Evolutionary conservation across 2,888 invertebrate genomes (phyloP).

Genomic region (Nymphalis polychloros): DNA sequence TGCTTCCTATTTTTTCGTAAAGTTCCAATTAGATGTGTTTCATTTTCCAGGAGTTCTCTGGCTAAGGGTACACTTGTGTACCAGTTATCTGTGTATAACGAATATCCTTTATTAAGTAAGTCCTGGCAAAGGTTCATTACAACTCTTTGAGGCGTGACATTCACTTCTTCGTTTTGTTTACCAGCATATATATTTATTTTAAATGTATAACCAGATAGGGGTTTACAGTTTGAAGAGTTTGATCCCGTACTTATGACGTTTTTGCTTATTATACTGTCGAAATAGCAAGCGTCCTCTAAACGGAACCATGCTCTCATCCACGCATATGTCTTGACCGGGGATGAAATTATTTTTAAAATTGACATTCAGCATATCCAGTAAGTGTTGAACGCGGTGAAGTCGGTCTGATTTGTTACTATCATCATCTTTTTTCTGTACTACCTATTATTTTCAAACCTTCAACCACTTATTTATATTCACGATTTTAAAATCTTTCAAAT

Average conservation of each 20-base stretch:
- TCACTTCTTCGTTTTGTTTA: constrained; percentile 45
- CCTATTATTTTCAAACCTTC: too few species aligned
- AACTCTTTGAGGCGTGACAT: constrained; percentile 45
- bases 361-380: constrained; percentile 1
- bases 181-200: constrained; percentile 47
- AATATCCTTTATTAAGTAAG: constrained; percentile 47
- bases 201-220: constrained; percentile 42
- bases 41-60: constrained; percentile 40
- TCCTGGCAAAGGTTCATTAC: constrained; percentile 45
- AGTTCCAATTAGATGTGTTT: constrained; percentile 45
- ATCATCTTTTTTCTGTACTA: too few species aligned
- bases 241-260: constrained; percentile 39
- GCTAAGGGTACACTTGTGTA: constrained; percentile 38
- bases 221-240: constrained; percentile 41
- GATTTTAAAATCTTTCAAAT: too few species aligned
- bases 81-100: constrained; percentile 49
- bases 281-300: constrained; percentile 33
- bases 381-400: constrained; percentile 39
- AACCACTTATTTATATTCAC: too few species aligned
- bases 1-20: constrained; percentile 38
- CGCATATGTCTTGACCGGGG: constrained; percentile 42
- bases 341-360: constrained; percentile 1
- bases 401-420: constrained; percentile 44
- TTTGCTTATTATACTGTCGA: constrained; percentile 47
- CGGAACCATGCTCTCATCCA: constrained; percentile 46